A percentile compares a stretch with the other conserved stretches of the same genome.
Conservation (phyloP, 2,888 invertebrate genomes). For the Conomelus anceps region DNA sequence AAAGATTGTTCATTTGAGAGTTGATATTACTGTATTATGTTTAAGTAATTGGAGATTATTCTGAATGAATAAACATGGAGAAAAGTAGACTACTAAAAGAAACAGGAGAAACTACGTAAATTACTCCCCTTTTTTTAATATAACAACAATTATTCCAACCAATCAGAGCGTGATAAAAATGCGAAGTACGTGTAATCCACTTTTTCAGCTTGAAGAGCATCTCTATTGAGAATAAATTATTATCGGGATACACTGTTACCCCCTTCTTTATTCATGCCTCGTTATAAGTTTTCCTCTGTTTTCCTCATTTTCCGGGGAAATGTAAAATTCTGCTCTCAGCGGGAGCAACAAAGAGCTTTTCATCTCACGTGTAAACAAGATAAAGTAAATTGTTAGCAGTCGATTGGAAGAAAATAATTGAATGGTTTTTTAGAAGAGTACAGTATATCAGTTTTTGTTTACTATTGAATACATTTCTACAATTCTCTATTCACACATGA, state of each 20-base stretch:
- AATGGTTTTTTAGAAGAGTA: too few relatives aligned
- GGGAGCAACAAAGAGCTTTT: neutral
- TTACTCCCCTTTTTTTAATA: neutral
- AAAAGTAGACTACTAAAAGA: too few relatives aligned
- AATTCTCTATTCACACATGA: too few relatives aligned
- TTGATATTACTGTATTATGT: neutral
- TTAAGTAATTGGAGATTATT: neutral
- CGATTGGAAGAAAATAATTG: neutral
- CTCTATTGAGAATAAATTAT: neutral
- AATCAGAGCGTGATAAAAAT: neutral
- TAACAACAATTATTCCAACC: neutral
- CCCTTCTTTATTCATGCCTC: neutral
- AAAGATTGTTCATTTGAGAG: too few relatives aligned
- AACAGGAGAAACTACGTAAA: neutral
- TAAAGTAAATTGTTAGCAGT: neutral
- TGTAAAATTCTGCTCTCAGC: neutral
- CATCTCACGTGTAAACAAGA: neutral
- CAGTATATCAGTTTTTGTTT: too few relatives aligned
- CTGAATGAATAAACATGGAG: neutral
- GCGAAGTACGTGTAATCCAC: neutral
- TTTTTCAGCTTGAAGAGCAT: neutral
- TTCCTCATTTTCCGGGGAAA: neutral
- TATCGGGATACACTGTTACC: neutral
- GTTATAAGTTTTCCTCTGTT: neutral
- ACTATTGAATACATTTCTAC: too few relatives aligned